phyloP scores from a whole-genome alignment of 2,888 invertebrate genomes.

The Lasioglossum marginatum region DNA sequence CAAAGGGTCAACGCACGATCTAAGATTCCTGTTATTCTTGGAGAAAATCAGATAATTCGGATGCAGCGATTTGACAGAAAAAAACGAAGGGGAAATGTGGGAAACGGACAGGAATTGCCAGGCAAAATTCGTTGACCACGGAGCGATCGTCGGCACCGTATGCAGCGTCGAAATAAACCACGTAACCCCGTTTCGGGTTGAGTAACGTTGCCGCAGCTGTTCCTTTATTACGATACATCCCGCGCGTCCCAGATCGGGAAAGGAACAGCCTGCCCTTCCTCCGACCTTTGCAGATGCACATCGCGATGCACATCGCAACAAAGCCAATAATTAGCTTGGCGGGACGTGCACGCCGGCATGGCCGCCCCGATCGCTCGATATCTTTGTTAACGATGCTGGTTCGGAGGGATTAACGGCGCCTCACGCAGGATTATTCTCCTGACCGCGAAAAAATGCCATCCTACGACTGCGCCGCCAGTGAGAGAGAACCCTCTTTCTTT shows the following conservation, averaged over 20 bases:
- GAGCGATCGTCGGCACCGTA: constrained; percentile 13
- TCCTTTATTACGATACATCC: constrained; percentile 63
- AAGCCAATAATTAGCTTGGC: constrained; percentile 62
- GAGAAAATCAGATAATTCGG: not conserved
- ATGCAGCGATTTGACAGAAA: not conserved
- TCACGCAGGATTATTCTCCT: constrained; percentile 3
- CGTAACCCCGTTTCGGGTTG: constrained; percentile 70
- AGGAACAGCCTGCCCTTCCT: constrained; percentile 38
- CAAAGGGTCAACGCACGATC: not conserved
- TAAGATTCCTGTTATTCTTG: not conserved
- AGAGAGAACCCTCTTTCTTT: not conserved
- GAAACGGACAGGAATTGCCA: not conserved
- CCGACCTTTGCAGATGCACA: constrained; percentile 56
- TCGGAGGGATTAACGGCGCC: constrained; percentile 10
- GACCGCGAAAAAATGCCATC: constrained; percentile 15
- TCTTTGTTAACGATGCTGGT: constrained; percentile 23
- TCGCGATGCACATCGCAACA: constrained; percentile 48
- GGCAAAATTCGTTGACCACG: not conserved
- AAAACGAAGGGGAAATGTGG: not conserved
- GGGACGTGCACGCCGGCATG: constrained; percentile 40
- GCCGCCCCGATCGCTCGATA: constrained; percentile 51
- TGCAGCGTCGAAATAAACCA: constrained; percentile 60
- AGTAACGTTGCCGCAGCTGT: constrained; percentile 63
- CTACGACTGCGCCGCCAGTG: not conserved
- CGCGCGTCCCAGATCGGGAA: constrained; percentile 64